These are phyloP conservation scores for Aradus depressus DNA, from an alignment of 2,888 invertebrate species.

Conservation along the genomic window DNA sequence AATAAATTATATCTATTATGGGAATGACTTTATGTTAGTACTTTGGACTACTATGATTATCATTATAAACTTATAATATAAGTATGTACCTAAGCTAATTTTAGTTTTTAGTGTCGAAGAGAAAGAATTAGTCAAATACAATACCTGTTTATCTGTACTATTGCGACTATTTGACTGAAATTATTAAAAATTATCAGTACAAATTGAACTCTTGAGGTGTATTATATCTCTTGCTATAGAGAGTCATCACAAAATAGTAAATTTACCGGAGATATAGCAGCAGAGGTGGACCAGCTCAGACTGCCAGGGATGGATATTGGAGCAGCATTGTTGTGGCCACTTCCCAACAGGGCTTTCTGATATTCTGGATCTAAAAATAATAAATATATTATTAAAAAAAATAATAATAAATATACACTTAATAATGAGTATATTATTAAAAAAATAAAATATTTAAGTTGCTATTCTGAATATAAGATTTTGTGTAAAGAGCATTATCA, in stretches of 20 bases:
- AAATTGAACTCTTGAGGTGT: no score
- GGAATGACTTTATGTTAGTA: no score
- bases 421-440: neutral
- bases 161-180: no score
- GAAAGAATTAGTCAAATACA: no score
- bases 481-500: neutral
- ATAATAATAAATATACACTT: neutral
- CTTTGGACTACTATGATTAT: no score
- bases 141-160: no score
- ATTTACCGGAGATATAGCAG: conserved; percentile 32
- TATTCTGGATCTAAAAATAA: conserved; percentile 64
- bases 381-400: neutral
- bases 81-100: no score
- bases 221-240: no score
- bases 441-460: neutral
- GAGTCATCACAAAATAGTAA: neutral
- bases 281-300: conserved; percentile 31
- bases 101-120: no score
- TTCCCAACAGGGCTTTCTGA: conserved; percentile 45
- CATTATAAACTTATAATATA: no score
- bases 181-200: no score
- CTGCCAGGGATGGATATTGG: conserved; percentile 36
- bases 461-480: neutral
- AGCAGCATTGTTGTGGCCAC: conserved; percentile 29
- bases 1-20: no score